Percentiles rank a stretch among this genome's conserved stretches.
Evolutionary conservation across 2,797 vertebrate species (phyloP).

Genomic region (Arctocebus calabarensis): DNA sequence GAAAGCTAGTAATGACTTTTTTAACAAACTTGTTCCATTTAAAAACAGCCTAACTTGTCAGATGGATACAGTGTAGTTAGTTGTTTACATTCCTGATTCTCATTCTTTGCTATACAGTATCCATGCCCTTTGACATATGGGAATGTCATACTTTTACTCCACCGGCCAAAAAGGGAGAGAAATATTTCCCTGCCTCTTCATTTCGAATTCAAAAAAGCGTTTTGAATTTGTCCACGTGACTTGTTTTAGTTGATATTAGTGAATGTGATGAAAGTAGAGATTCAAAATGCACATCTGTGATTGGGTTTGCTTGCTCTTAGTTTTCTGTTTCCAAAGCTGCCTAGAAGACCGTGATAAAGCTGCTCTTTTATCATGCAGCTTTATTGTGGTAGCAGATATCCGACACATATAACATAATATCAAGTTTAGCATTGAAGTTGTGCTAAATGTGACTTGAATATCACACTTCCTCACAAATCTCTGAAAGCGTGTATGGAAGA

Average conservation of each 20-base stretch:
- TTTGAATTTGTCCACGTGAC: background rate
- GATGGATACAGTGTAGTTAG: accelerated
- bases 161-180: background rate
- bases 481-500: background rate
- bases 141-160: background rate
- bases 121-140: background rate
- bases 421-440: background rate
- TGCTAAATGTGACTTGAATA: no score
- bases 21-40: background rate
- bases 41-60: background rate
- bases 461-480: background rate
- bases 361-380: background rate
- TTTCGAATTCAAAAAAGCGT: background rate
- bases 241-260: background rate
- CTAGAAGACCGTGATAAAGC: no score
- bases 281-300: background rate
- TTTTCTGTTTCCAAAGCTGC: background rate
- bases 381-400: background rate
- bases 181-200: background rate
- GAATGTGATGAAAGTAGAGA: background rate
- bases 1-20: background rate
- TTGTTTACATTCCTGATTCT: accelerated
- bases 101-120: accelerated
- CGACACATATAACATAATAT: background rate
- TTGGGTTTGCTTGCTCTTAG: background rate